phyloP scores from a whole-genome alignment of 1,140 invertebrate genomes.

The Dreissena polymorpha region DNA sequence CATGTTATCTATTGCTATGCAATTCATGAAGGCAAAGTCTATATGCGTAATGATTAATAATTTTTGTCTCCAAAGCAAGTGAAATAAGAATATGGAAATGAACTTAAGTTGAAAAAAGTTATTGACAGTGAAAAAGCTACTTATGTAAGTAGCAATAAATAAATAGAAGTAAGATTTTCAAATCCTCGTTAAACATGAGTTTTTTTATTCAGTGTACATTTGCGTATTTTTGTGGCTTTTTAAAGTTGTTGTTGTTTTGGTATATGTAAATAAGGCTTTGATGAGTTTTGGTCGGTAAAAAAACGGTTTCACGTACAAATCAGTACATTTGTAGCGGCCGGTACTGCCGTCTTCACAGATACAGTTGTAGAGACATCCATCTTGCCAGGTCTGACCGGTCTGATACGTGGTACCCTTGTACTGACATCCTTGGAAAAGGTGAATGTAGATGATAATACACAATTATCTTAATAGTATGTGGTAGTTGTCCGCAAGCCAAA shows the following conservation, averaged over 20 bases:
- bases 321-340: constrained; percentile 36
- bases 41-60: too few relatives aligned
- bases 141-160: neutral
- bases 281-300: neutral
- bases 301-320: constrained; percentile 5
- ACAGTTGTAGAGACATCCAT: constrained; percentile 42
- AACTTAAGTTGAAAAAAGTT: too few relatives aligned
- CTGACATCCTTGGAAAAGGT: constrained; percentile 3
- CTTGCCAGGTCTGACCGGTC: constrained; percentile 32
- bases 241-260: neutral
- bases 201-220: neutral
- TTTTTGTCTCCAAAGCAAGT: too few relatives aligned
- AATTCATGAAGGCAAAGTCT: neutral
- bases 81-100: too few relatives aligned
- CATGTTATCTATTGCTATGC: neutral
- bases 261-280: neutral
- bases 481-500: too few relatives aligned
- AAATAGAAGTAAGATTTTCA: neutral
- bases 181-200: neutral
- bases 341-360: constrained; percentile 33
- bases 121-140: neutral
- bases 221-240: neutral
- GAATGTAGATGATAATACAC: neutral
- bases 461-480: too few relatives aligned
- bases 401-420: constrained; percentile 48